A percentile compares a stretch with the other conserved stretches of the same genome.
phyloP scores from a whole-genome alignment of 2,113 vertebrate genomes.

The Apistogramma diplotaenia region DNA sequence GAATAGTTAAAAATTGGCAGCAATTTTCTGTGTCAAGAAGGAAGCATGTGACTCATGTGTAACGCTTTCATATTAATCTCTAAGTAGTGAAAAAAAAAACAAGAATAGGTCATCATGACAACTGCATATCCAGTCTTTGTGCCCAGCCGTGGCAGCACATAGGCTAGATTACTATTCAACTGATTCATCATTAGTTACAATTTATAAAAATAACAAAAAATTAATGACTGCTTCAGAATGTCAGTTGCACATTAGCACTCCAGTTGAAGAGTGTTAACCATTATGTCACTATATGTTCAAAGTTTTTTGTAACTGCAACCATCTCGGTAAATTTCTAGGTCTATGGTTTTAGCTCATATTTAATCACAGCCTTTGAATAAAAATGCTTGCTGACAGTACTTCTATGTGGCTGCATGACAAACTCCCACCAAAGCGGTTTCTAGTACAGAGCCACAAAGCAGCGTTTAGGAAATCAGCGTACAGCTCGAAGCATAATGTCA shows the following conservation, averaged over 20 bases:
- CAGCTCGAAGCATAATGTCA: background rate
- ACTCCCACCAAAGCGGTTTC: background rate
- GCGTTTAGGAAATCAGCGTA: background rate
- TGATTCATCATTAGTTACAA: background rate
- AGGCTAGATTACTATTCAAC: background rate
- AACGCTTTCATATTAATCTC: background rate
- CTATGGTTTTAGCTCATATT: background rate
- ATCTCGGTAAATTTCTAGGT: background rate
- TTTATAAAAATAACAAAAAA: background rate
- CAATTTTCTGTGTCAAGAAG: background rate
- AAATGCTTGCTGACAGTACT: background rate
- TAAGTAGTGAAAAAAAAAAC: background rate
- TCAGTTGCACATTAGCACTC: background rate
- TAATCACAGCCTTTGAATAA: background rate
- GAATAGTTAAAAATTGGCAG: background rate
- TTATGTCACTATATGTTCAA: background rate
- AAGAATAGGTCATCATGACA: background rate
- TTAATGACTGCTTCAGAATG: background rate
- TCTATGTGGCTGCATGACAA: background rate
- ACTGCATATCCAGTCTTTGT: background rate
- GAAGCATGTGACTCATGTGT: constrained; percentile 22
- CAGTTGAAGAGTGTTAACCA: background rate
- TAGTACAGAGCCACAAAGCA: background rate
- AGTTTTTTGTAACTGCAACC: background rate
- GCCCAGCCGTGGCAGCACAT: background rate